These are phyloP conservation scores for Acrocyrtus sp. DNA, from an alignment of 2,888 invertebrate genomes.

Conservation along the genomic window DNA sequence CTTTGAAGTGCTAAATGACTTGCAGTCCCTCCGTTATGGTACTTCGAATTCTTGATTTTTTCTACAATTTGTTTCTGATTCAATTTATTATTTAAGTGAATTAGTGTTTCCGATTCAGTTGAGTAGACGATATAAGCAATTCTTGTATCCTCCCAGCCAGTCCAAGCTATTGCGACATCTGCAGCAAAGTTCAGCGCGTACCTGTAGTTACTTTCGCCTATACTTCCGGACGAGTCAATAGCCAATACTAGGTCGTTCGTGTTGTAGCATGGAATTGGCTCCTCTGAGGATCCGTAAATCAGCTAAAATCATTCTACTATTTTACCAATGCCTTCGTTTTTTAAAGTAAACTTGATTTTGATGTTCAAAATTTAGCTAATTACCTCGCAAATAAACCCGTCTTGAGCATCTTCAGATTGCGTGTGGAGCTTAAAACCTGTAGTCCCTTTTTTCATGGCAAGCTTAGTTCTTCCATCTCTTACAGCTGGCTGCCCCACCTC, in stretches of 20 bases:
- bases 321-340: too few species aligned
- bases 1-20: conserved; percentile 1
- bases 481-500: not conserved
- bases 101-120: not conserved
- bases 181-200: conserved; percentile 15
- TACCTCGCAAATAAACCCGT: not conserved
- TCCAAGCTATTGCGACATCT: conserved; percentile 20
- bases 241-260: conserved; percentile 38
- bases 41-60: not conserved
- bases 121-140: conserved; percentile 26
- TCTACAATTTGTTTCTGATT: conserved; percentile 2
- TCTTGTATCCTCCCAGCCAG: not conserved
- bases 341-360: not conserved
- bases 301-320: not conserved
- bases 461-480: not conserved
- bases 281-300: not conserved
- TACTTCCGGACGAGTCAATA: conserved; percentile 43
- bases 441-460: too few species aligned
- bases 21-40: not conserved
- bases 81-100: not conserved
- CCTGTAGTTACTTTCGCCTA: conserved; percentile 14
- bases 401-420: not conserved
- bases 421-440: not conserved
- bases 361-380: not conserved
- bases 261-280: conserved; percentile 14